Evolutionary conservation across 2,888 invertebrate genomes (phyloP).

Genomic region (Caenorhabditis sinica): DNA sequence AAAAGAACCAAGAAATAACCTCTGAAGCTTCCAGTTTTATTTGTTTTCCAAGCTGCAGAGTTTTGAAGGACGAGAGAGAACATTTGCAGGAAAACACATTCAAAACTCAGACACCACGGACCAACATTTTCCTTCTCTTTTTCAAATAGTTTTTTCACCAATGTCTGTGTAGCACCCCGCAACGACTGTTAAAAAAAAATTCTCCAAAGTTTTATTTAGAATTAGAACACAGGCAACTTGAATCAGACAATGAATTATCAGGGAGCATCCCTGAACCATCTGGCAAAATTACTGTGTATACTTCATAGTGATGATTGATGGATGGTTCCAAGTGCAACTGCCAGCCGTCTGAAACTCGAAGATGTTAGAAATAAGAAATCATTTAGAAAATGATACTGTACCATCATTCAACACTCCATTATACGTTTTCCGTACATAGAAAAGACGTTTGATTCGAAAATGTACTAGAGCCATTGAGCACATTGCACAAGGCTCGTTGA

Average conservation of each 20-base stretch:
- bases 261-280: neutral
- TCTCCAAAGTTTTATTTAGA: slow-evolving; percentile 1
- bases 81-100: no score
- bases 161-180: no score
- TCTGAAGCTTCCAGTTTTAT: no score
- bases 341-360: slow-evolving; percentile 51
- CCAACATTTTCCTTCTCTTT: no score
- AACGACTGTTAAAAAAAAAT: neutral
- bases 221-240: neutral
- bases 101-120: no score
- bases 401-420: slow-evolving; percentile 66
- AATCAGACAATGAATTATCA: neutral
- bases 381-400: neutral
- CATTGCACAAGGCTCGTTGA: slow-evolving; percentile 71
- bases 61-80: no score
- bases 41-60: no score
- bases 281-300: slow-evolving; percentile 50
- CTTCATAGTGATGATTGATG: slow-evolving; percentile 72
- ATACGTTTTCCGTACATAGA: slow-evolving; percentile 38
- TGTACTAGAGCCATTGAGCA: slow-evolving; percentile 75
- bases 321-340: slow-evolving; percentile 68
- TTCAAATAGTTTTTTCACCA: no score
- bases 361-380: neutral
- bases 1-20: no score
- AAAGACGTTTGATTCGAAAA: slow-evolving; percentile 66